Conservation (phyloP, 2,797 vertebrate genomes). For the Garrulus glandarius region DNA sequence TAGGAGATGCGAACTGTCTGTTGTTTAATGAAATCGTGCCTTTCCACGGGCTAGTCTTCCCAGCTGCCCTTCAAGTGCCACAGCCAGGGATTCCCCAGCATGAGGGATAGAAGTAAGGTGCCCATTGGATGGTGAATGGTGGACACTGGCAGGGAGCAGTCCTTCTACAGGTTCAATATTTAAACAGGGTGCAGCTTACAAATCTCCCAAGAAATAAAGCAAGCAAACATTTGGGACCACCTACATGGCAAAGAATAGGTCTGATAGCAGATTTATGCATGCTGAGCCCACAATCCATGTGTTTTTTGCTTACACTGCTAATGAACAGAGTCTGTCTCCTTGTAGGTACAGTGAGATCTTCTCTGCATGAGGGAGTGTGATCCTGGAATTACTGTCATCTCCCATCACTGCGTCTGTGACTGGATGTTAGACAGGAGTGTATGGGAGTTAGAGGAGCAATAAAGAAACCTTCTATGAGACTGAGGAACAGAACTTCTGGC, state of each 20-base stretch:
- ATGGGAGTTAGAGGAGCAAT: not conserved
- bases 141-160: not conserved
- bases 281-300: not conserved
- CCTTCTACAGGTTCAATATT: not conserved
- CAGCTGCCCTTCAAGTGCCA: not conserved
- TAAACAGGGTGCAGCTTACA: not conserved
- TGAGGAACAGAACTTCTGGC: not conserved
- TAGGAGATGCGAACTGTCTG: not conserved
- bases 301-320: not conserved
- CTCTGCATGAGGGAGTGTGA: not conserved
- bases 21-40: rapidly evolving
- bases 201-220: not conserved
- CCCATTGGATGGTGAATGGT: rapidly evolving
- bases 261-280: not conserved
- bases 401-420: not conserved
- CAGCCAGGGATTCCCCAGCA: not conserved
- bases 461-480: not conserved
- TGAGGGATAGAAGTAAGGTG: not conserved
- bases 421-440: not conserved
- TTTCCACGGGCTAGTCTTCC: not conserved
- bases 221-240: not conserved
- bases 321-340: not conserved
- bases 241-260: not conserved
- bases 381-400: not conserved
- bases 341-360: not conserved